phyloP scores from a whole-genome alignment of 1,140 invertebrate genomes.

The Lithobius niger region DNA sequence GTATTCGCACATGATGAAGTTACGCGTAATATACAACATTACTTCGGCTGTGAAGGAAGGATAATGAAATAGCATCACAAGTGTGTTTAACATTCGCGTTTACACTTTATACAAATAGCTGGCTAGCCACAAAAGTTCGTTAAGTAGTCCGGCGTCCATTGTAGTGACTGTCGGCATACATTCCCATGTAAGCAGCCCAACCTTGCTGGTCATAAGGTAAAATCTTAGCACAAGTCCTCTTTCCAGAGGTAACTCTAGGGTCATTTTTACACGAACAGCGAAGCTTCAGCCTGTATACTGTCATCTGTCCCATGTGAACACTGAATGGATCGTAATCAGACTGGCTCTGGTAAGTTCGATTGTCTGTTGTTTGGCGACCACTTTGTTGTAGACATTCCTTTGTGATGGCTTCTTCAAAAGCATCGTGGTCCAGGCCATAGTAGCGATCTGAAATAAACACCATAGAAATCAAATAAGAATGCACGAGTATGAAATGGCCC shows the following conservation, averaged over 20 bases:
- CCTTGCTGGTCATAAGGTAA: conserved; percentile 31
- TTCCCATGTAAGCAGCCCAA: conserved; percentile 36
- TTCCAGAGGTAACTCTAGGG: conserved; percentile 13
- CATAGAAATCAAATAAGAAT: not conserved
- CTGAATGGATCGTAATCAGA: conserved; percentile 32
- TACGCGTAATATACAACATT: no score
- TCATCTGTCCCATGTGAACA: conserved; percentile 39
- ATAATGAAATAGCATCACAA: no score
- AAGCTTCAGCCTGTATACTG: conserved; percentile 35
- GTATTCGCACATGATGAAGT: no score
- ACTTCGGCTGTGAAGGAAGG: no score
- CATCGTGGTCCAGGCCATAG: conserved; percentile 36
- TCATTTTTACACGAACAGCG: conserved; percentile 26
- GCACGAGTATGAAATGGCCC: conserved; percentile 7
- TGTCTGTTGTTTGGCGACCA: conserved; percentile 14
- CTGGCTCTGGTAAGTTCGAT: conserved; percentile 21
- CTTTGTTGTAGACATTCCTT: conserved; percentile 29
- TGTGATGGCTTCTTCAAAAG: conserved; percentile 33
- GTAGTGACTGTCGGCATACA: conserved; percentile 25
- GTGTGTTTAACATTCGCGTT: no score
- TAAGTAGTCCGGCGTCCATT: not conserved
- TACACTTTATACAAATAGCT: no score
- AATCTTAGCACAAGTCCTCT: conserved; percentile 25
- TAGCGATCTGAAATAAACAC: conserved; percentile 24
- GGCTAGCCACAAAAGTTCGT: no score